phyloP scores from a whole-genome alignment of 2,797 vertebrate genomes.

The Pempheris klunzingeri region DNA sequence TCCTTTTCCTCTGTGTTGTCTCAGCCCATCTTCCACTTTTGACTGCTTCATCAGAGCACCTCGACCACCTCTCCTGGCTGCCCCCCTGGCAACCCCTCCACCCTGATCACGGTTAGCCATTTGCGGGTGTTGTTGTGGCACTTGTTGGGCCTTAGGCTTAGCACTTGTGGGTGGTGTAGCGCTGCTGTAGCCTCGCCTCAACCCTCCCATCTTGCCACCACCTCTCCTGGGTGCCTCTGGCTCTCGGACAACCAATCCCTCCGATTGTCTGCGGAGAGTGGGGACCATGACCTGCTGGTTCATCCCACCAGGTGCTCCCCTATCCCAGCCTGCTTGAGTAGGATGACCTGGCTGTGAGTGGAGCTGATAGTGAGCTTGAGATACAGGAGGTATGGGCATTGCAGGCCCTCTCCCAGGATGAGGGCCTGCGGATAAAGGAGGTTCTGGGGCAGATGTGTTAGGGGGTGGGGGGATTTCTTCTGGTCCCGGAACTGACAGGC shows the following conservation, averaged over 20 bases:
- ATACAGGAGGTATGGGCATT: constrained; percentile 79
- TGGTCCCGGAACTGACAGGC: constrained; percentile 92
- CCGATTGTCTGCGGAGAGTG: constrained; percentile 80
- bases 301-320: constrained; percentile 71
- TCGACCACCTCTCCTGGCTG: constrained; percentile 84
- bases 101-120: constrained; percentile 65
- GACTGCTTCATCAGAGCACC: constrained; percentile 93
- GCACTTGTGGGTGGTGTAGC: constrained; percentile 84
- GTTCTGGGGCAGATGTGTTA: constrained; percentile 92
- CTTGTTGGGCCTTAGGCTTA: constrained; percentile 77
- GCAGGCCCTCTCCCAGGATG: constrained; percentile 80
- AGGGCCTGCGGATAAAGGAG: constrained; percentile 89
- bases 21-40: constrained; percentile 87
- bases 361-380: constrained; percentile 78
- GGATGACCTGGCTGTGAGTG: constrained; percentile 77
- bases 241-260: constrained; percentile 75
- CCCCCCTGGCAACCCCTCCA: constrained; percentile 68
- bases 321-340: constrained; percentile 78
- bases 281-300: constrained; percentile 78
- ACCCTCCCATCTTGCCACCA: constrained; percentile 83
- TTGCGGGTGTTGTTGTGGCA: constrained; percentile 70
- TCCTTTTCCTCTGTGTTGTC: constrained; percentile 78
- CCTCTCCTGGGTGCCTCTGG: constrained; percentile 79
- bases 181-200: constrained; percentile 88
- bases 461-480: constrained; percentile 95